Conservation (phyloP, 2,797 vertebrate species). For the Onychomys torridus region DNA sequence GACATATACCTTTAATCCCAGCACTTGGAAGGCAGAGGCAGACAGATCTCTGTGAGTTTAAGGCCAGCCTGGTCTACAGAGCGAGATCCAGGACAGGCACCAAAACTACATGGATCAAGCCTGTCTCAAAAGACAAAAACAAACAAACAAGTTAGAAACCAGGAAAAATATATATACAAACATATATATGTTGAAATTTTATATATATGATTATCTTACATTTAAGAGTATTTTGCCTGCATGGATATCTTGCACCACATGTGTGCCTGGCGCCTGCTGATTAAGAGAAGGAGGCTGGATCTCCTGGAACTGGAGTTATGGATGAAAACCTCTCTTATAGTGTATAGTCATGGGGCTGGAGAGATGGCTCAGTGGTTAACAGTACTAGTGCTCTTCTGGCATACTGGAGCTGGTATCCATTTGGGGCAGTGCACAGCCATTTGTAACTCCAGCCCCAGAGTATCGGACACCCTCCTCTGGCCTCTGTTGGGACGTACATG, state of each 20-base stretch:
- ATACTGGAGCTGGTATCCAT: not conserved
- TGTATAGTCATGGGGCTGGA: not conserved
- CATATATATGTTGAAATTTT: not conserved
- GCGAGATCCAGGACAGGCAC: too few species aligned
- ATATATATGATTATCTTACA: not conserved
- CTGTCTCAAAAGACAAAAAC: too few species aligned
- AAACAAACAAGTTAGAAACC: not conserved
- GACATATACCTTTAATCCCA: too few species aligned
- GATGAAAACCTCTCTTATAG: not conserved
- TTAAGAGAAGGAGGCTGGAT: not conserved
- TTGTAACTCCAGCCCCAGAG: not conserved
- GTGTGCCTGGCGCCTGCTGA: not conserved
- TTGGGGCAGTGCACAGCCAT: not conserved
- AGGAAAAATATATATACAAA: not conserved
- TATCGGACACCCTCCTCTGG: not conserved
- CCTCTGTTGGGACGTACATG: not conserved
- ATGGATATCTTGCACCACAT: not conserved
- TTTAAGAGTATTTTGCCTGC: not conserved
- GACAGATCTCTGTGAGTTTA: too few species aligned
- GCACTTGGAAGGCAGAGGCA: too few species aligned
- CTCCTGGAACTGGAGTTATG: not conserved
- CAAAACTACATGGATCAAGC: too few species aligned
- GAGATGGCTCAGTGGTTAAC: not conserved
- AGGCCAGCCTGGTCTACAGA: too few species aligned
- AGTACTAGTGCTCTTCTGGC: not conserved